Conservation (phyloP, 92 coral and sea anemone genomes). For the Umimayanthus chanpuru region DNA sequence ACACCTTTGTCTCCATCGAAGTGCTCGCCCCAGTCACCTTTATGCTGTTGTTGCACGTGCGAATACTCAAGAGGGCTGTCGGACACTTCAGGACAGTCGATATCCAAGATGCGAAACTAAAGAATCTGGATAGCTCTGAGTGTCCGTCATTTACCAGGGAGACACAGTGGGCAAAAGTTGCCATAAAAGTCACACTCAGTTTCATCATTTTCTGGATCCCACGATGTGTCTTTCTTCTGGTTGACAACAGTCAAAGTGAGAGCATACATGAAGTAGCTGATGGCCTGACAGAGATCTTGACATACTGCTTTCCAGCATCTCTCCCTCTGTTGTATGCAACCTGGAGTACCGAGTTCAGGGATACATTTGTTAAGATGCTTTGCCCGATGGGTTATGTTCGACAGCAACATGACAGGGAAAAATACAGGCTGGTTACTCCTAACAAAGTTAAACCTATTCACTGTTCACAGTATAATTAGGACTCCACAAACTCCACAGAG, state of each 20-base stretch:
- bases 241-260: slow-evolving; percentile 77
- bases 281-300: slow-evolving; percentile 83
- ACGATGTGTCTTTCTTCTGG: slow-evolving; percentile 77
- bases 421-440: slow-evolving; percentile 57
- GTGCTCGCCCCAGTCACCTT: slow-evolving; percentile 73
- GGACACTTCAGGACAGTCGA: slow-evolving; percentile 70
- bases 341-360: slow-evolving; percentile 77
- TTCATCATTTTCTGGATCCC: slow-evolving; percentile 89
- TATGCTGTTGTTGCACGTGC: slow-evolving; percentile 72
- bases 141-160: slow-evolving; percentile 71
- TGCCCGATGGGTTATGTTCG: slow-evolving; percentile 73
- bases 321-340: slow-evolving; percentile 73
- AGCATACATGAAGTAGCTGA: slow-evolving; percentile 83
- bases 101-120: slow-evolving; percentile 60
- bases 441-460: slow-evolving; percentile 52
- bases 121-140: slow-evolving; percentile 76
- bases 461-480: slow-evolving; percentile 4
- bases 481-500: neutral
- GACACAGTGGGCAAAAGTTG: slow-evolving; percentile 73
- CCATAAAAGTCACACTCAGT: slow-evolving; percentile 72
- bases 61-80: slow-evolving; percentile 64
- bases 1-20: slow-evolving; percentile 70
- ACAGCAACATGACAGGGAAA: slow-evolving; percentile 63
- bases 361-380: slow-evolving; percentile 66
- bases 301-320: slow-evolving; percentile 85